Percentiles rank a stretch among this genome's conserved stretches.
Conservation (phyloP, 2,797 vertebrate species). For the Acanthis flammea region DNA sequence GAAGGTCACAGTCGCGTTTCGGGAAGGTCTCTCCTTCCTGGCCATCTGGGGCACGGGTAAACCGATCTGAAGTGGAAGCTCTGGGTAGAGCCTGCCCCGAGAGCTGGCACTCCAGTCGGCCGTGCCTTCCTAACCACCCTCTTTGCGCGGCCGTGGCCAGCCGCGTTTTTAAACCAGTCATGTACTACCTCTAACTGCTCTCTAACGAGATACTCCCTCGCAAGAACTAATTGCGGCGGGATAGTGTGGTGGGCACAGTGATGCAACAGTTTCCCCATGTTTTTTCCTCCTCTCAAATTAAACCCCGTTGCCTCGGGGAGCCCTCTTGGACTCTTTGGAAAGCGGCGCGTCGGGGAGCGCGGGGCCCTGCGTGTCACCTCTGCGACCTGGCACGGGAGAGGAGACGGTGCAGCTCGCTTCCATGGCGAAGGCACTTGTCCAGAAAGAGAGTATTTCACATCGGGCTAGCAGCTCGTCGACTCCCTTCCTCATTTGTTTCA, state of each 20-base stretch:
- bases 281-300: not conserved
- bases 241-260: not conserved
- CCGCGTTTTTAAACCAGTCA: not conserved
- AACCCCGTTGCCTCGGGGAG: not conserved
- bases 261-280: not conserved
- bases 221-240: not conserved
- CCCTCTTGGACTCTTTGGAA: no score
- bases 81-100: not conserved
- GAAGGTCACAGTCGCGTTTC: not conserved
- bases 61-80: not conserved
- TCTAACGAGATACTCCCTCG: not conserved
- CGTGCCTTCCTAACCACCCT: not conserved
- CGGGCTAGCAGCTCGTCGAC: no score
- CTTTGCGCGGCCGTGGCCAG: not conserved
- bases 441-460: not conserved
- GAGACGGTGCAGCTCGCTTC: not conserved
- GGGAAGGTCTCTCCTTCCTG: not conserved
- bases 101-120: fast-evolving
- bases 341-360: not conserved
- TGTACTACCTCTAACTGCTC: not conserved
- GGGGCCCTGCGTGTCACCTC: fast-evolving
- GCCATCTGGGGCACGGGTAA: not conserved
- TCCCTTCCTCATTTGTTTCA: not conserved
- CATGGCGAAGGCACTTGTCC: not conserved
- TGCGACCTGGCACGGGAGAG: fast-evolving